Evolutionary conservation across 2,888 invertebrate genomes (phyloP), one percentile per base, ranked within the genome.

Genomic region (Scaptomyza flava): DNA sequence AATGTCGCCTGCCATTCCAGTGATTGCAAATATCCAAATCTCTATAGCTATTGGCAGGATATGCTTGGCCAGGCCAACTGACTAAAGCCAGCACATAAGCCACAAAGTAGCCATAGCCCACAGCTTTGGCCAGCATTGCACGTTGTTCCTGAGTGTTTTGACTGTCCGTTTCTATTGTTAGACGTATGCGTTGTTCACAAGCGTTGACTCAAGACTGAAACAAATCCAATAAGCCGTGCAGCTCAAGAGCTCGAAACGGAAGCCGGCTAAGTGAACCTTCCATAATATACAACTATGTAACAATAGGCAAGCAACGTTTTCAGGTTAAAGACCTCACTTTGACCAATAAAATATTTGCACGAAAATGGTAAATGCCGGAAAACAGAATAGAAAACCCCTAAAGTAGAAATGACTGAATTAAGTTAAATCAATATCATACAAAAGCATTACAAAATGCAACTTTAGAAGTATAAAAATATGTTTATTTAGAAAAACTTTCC

Each of bases 1-100:
- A 92, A 66, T 92, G 91, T 17, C 92, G 83, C 2, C 92, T 81
- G 14, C 92, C 92, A 69, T 92, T 92, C 91, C 91, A 92, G 62
- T 91, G 91, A 68, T 91, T 91, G 60, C 91, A 92, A 27, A 92
- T 92, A 75, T 92, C 91, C 73, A 91, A 79, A 70, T 91, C 91
- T 11, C 90, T 80, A 71, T 90, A 91, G 50, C 83, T 90, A 47
- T 80, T 91, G 17, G 87, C 72, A 6, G 91, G 89, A 79, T 90
- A 91, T 3, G 89, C 87, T 8, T 48, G 53, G 12, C 79, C 62
- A 3, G 79, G 57, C 79, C 80, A 86, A 23, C 64, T 47, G 7
- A 70, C 30, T 14, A 85, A 53, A 5, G 69, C 48, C 47, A 79
- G 34, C 9, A 80, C 38, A 57, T 82, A 84, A 51, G 68, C 74